Percentiles rank a stretch among this genome's conserved stretches.
These are phyloP conservation scores for Archegozetes longisetosus DNA, from an alignment of 1,140 invertebrate genomes.

Conservation along the genomic window DNA sequence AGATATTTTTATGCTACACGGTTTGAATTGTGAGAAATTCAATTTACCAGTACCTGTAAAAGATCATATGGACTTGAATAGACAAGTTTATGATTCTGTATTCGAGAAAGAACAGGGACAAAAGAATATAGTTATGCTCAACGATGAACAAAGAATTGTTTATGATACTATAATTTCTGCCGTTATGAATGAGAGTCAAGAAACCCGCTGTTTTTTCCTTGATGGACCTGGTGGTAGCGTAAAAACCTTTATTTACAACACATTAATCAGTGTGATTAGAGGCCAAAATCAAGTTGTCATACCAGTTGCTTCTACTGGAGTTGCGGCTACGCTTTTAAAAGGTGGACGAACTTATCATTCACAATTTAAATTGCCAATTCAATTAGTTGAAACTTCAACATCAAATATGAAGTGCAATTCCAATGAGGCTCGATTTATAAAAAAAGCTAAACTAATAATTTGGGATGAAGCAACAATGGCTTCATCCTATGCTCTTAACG, in stretches of 20 bases:
- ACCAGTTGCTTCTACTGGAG: constrained; percentile 36
- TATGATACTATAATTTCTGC: constrained; percentile 21
- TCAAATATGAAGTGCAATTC: no score
- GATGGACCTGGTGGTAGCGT: constrained; percentile 24
- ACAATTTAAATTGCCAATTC: no score
- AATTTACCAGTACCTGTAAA: neutral
- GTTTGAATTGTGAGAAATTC: neutral
- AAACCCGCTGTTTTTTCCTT: constrained; percentile 20
- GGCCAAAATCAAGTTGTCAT: constrained; percentile 26
- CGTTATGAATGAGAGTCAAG: constrained; percentile 20
- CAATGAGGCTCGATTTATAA: no score
- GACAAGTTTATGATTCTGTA: neutral
- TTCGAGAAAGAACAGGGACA: neutral
- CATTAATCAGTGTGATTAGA: constrained; percentile 18
- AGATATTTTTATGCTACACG: constrained; percentile 7
- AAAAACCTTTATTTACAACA: constrained; percentile 26
- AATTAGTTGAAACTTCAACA: no score
- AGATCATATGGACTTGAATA: neutral
- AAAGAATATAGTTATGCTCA: neutral
- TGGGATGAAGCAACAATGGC: no score
- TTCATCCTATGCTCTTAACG: no score
- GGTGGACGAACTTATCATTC: no score
- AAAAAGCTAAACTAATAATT: no score
- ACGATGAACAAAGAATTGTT: neutral
- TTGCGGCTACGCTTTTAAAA: no score